Base-by-base conservation (phyloP, 2,888 invertebrate species). In the Phasia obesa region DNA sequence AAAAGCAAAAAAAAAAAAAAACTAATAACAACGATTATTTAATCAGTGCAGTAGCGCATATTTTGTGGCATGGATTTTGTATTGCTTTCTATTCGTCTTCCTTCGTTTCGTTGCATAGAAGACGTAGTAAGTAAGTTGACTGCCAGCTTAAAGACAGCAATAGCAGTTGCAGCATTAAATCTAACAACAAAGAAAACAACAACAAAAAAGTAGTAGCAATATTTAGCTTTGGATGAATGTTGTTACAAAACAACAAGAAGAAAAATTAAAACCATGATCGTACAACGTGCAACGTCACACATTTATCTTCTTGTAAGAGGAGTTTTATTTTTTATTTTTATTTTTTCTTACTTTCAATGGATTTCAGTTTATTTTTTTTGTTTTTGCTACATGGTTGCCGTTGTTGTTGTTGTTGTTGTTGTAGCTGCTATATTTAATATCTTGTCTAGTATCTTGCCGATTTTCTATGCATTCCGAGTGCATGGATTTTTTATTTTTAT, bases 21-120 rank as follows among this genome's bases (percentile, higher is more conserved):
- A 44, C 19, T 19, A 53, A 64, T 44, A 55, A 25, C 51, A 71
- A 55, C 55, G 65, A 83, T 83, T 83, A 79, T 83, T 83, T 83
- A 83, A 83, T 80, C 83, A 83, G 83, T 80, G 79, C 79, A 83
- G 83, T 83, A 71, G 83, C 79, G 75, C 83, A 83, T 79, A 71
- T 55, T 79, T 76, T 62, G 79, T 75, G 77, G 77, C 74, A 74
- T 82, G 57, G 15, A 71, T 77, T 55, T 44, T 57, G n/a, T n/a
- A n/a, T n/a, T n/a, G n/a, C n/a, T 19, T 47, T 51, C 31, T 21
- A 17, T 49, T 57, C 35, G 9, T 35, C 44, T 62, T 60, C 60
- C 62, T 49, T 75, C 47, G 31, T 47, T 75, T 35, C 25, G 74
- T 65, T 57, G 4, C 35, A 35, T 42, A 4, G 3, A 42, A 42